Percentiles rank a stretch among this genome's conserved stretches.
Evolutionary conservation across 2,797 vertebrate genomes (phyloP).

Genomic region (Molossus alvarezi): DNA sequence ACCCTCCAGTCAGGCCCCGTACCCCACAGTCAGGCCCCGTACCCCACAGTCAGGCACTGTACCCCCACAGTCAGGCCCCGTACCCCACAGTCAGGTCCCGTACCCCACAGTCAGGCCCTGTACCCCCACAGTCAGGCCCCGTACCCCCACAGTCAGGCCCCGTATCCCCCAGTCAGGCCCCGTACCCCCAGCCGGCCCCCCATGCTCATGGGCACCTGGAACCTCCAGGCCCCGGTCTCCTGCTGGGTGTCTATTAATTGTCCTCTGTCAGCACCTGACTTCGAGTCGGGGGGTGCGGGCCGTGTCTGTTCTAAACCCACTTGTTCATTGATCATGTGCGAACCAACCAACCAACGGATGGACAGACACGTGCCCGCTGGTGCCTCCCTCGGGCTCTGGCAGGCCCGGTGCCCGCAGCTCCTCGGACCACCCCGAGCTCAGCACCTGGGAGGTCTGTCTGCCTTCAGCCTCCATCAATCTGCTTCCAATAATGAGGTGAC

Average conservation of each 20-base stretch:
- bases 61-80: too few species aligned
- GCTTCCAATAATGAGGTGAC: slow-evolving; percentile 40
- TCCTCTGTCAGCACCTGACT: too few species aligned
- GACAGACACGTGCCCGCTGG: fast-evolving
- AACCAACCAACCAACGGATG: fast-evolving
- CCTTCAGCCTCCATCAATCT: not conserved
- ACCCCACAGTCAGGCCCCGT: too few species aligned
- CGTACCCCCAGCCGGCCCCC: not conserved
- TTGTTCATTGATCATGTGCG: fast-evolving
- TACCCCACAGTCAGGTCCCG: too few species aligned
- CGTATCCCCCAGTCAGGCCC: too few species aligned
- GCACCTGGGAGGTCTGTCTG: not conserved
- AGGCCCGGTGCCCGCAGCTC: fast-evolving
- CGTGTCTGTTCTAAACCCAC: too few species aligned
- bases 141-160: too few species aligned
- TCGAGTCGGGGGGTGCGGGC: fast-evolving
- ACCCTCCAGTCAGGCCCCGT: too few species aligned
- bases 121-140: too few species aligned
- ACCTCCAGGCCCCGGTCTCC: not conserved
- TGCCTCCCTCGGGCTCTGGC: not conserved
- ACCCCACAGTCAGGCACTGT: too few species aligned
- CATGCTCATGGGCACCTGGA: fast-evolving
- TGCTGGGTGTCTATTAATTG: fast-evolving
- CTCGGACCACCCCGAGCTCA: fast-evolving
- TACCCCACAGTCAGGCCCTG: too few species aligned